Base-by-base conservation (phyloP, 2,113 vertebrate genomes). In the Noturus placidus region DNA sequence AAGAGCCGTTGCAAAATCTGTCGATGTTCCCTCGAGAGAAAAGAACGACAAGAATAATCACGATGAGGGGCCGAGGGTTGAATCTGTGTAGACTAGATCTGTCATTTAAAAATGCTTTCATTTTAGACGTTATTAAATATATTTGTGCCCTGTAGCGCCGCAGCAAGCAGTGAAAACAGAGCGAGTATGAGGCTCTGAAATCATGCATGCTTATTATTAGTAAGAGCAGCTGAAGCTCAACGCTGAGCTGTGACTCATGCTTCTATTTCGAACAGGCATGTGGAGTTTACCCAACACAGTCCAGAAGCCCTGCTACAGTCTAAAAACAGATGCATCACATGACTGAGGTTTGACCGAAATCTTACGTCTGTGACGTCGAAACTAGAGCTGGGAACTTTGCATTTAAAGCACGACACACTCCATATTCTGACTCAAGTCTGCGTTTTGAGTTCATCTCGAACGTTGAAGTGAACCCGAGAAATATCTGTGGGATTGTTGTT, bases 231-330 rank as follows among this genome's bases (percentile, higher is more conserved):
- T 52, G 85, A 46, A 81, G 50, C 80, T 70, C 46, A 50, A 80
- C 86, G 86, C 84, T 46, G 84, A 76, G 22, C 33, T 74, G 57
- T 46, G 67, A 86, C 82, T 92, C 85, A 35, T 17, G 80, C 85
- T 85, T 87, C 86, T 35, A 25, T 79, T 87, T 67, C 38, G 59
- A 59, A 52, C 61, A n/a, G 52, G 82, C 50, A 25, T 63, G 77
- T 84, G 56, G 85, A 80, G 63, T 54, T 77, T 87, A 91, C 93
- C 86, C 93, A 92, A 33, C 25, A 85, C 93, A 87, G 50, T 59
- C 7, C n/a, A 84, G 5, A 25, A 84, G 65, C 52, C 22, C 42
- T 38, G 46, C 14, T 52, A 67, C 46, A 10, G 46, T 65, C 63
- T 30, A 67, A 67, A 67, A 67, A 67, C 63, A 67, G 63, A 30